Percentiles rank a stretch among this genome's conserved stretches.
Conservation (phyloP, 2,113 vertebrate genomes). For the Zosterops lateralis region DNA sequence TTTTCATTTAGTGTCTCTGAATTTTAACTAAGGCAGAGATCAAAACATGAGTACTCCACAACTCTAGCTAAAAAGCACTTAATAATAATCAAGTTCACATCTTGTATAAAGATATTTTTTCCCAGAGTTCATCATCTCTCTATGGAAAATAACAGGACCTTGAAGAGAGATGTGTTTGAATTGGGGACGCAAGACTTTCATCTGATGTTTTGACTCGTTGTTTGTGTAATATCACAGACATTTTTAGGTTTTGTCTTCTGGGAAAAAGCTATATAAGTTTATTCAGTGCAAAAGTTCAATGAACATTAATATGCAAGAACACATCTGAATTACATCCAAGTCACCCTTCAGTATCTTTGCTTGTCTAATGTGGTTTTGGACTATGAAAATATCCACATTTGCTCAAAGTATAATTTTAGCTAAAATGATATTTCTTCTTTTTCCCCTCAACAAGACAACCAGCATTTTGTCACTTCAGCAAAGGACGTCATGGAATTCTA, state of each 20-base stretch:
- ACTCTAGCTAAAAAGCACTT: not conserved
- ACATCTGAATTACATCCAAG: not conserved
- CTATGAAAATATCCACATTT: not conserved
- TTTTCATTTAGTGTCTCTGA: conserved; percentile 8
- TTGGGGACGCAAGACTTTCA: not conserved
- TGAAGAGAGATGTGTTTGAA: not conserved
- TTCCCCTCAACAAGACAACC: not conserved
- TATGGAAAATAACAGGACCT: not conserved
- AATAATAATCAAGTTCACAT: not conserved
- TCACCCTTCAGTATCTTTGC: not conserved
- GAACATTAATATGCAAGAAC: not conserved
- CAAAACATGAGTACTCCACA: not conserved
- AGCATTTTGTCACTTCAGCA: conserved; percentile 23
- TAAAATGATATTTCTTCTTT: not conserved
- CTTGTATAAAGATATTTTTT: not conserved
- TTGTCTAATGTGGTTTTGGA: not conserved
- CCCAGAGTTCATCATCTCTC: not conserved
- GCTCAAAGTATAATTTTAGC: not conserved
- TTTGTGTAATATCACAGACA: not conserved
- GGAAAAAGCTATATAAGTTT: not conserved
- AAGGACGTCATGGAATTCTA: not conserved
- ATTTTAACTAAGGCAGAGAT: conserved; percentile 39
- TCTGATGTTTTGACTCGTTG: not conserved
- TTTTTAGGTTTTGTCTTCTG: conserved; percentile 9
- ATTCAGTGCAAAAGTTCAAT: not conserved